Conservation (phyloP, 2,888 invertebrate genomes). For the Agrochola circellaris region DNA sequence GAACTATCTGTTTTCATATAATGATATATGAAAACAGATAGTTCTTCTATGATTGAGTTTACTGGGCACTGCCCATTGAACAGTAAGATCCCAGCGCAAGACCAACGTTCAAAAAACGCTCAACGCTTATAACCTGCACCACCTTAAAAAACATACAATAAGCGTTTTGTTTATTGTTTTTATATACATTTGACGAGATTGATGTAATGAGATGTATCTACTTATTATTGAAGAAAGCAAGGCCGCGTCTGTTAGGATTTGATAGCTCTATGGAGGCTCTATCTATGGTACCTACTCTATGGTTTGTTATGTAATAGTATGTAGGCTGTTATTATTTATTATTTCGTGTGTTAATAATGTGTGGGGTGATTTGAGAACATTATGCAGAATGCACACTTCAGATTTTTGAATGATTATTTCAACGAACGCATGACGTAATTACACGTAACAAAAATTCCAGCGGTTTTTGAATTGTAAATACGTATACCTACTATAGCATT, state of each 20-base stretch:
- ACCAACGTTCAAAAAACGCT: constrained; percentile 18
- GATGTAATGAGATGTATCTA: constrained; percentile 59
- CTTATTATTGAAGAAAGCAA: constrained; percentile 66
- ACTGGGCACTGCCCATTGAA: not conserved
- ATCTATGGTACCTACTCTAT: constrained; percentile 13
- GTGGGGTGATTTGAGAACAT: not conserved
- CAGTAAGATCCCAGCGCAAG: not conserved
- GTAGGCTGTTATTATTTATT: constrained; percentile 10
- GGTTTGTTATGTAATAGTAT: constrained; percentile 15
- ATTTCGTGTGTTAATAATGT: constrained; percentile 18
- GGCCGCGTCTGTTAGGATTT: constrained; percentile 42
- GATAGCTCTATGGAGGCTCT: constrained; percentile 40
- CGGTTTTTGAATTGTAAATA: too few relatives aligned
- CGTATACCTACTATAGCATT: too few relatives aligned
- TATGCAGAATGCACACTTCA: not conserved
- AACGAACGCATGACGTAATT: too few relatives aligned
- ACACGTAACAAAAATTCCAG: too few relatives aligned
- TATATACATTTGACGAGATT: constrained; percentile 65
- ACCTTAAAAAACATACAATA: constrained; percentile 66
- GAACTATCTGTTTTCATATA: too few relatives aligned
- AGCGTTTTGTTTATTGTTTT: constrained; percentile 78
- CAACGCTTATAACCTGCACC: constrained; percentile 1
- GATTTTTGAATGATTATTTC: too few relatives aligned
- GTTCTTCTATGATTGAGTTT: not conserved
- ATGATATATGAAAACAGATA: not conserved